These are phyloP conservation scores for Luidia sarsii DNA, from an alignment of 53 echinoderm and acorn worm species.

Conservation along the genomic window DNA sequence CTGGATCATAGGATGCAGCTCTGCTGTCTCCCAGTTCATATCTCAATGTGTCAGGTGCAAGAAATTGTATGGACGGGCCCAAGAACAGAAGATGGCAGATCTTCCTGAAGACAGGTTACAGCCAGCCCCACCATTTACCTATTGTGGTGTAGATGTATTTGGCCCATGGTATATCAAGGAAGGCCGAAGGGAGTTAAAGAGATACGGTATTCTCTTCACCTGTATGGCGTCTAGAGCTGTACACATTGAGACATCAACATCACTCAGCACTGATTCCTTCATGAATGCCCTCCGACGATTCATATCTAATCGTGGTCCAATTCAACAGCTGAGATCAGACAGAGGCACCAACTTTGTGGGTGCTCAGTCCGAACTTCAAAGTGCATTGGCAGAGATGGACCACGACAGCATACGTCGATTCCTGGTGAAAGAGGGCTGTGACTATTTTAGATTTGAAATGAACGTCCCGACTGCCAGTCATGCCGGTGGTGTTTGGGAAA, in stretches of 20 bases:
- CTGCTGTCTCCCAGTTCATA: conserved; percentile 28
- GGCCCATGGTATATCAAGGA: conserved; percentile 65
- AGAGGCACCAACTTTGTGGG: conserved; percentile 73
- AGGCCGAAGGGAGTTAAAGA: conserved; percentile 65
- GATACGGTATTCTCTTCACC: conserved; percentile 69
- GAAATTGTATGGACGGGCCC: conserved; percentile 15
- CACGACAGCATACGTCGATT: conserved; percentile 33
- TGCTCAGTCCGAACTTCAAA: conserved; percentile 29
- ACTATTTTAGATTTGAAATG: conserved; percentile 45
- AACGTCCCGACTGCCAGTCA: conserved; percentile 64
- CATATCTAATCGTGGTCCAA: conserved; percentile 59
- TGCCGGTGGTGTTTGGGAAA: conserved; percentile 70
- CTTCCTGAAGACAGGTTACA: conserved; percentile 56
- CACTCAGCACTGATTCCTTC: conserved; percentile 66
- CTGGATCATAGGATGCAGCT: conserved; percentile 50
- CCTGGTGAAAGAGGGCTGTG: conserved; percentile 45
- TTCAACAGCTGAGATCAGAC: conserved; percentile 64
- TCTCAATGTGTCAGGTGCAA: conserved; percentile 45
- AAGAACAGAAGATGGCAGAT: conserved; percentile 71
- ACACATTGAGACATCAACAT: conserved; percentile 58
- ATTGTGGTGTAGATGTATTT: conserved; percentile 70
- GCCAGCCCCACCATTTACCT: conserved; percentile 57
- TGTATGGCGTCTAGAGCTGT: conserved; percentile 74
- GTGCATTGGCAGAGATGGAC: conserved; percentile 37
- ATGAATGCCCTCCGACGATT: conserved; percentile 75